Evolutionary conservation across 2,797 vertebrate species (phyloP), one percentile per base, ranked within the genome.

Genomic region (Apogon talboti): DNA sequence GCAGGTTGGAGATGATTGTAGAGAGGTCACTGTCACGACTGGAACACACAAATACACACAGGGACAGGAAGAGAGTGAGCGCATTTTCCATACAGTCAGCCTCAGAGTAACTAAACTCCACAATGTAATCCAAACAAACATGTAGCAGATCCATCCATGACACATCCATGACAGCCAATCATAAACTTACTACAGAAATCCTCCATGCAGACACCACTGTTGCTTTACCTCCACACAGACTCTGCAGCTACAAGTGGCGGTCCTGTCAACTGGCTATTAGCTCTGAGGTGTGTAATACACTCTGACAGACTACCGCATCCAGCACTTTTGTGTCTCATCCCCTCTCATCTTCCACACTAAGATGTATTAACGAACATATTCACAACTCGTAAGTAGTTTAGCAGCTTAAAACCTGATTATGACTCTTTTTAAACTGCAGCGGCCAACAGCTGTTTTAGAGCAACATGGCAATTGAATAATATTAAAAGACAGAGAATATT

Each of bases 21-120:
- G 97, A 96, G 40, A 98, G 96, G 87, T 95, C 95, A 86, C 92
- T 94, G 92, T 98, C 97, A 70, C 95, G 96, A 94, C 97, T 99
- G 93, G 16, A 79, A 92, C 51, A 78, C 71, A 84, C 66, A 61
- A 46, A 59, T 16, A 63, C 42, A 69, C 47, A 72, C 76, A 56
- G 74, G 46, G 64, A 52, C 74, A 45, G 73, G 40, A 76, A 30
- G 43, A 66, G 51, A 49, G 7, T 35, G 1, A 74, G 74, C 45
- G 63, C 37, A 38, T 41, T 72, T 56, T 67, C 33, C 33, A 8
- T 2, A 35, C 71, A 71, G 42, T n/a, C 15, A 67, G 51, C 54
- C 19, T 24, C 54, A 77, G 80, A 74, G 37, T 63, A 78, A 71
- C 46, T 15, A 24, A 66, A 78, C 47, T 73, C 58, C 55, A 56